phyloP scores from a whole-genome alignment of 2,888 invertebrate species.

The Thalpophila matura region DNA sequence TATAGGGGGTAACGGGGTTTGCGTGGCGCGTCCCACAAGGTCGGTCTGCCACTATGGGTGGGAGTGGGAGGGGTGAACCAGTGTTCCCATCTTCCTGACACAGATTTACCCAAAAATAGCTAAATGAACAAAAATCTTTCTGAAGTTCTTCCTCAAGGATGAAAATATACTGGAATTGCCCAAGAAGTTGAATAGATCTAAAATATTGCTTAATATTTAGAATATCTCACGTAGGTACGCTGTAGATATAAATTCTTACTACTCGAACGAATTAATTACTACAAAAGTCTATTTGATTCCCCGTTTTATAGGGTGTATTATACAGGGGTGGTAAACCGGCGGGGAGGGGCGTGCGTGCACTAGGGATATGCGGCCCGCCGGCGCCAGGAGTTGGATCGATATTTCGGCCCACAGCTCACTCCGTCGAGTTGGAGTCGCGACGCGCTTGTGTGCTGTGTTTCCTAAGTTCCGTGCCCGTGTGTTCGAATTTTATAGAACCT shows the following conservation, averaged over 20 bases:
- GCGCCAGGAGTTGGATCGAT: conserved; percentile 89
- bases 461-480: conserved; percentile 69
- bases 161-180: neutral
- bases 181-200: neutral
- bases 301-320: conserved; percentile 71
- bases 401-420: conserved; percentile 81
- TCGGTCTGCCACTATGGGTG: conserved; percentile 58
- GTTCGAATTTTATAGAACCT: conserved; percentile 66
- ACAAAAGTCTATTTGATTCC: conserved; percentile 60
- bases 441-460: conserved; percentile 77
- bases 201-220: neutral
- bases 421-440: conserved; percentile 77
- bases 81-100: conserved; percentile 59
- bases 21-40: conserved; percentile 69
- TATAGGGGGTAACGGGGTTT: conserved; percentile 66
- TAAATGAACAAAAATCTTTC: neutral
- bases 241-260: conserved; percentile 13
- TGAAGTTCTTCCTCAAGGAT: neutral
- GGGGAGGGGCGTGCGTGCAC: conserved; percentile 87
- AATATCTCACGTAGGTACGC: neutral
- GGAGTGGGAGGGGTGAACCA: conserved; percentile 55
- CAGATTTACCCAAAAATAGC: conserved; percentile 45
- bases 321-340: conserved; percentile 74
- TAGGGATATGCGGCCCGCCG: conserved; percentile 88
- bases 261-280: conserved; percentile 13